Evolutionary conservation across 2,113 vertebrate genomes (phyloP).

Genomic region (Myotis brandtii): DNA sequence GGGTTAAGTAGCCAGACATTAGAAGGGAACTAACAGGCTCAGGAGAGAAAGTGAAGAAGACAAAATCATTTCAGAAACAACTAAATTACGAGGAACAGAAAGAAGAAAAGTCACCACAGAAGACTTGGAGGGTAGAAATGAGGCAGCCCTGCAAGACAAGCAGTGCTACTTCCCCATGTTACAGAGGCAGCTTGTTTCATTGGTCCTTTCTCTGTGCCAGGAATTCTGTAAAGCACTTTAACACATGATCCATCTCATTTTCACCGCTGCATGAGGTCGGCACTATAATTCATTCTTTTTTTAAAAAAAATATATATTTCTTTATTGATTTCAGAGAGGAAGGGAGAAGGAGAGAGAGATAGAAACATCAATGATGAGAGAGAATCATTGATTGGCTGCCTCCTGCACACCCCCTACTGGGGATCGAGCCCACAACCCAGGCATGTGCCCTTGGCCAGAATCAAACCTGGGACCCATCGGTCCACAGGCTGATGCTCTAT

Average conservation of each 20-base stretch:
- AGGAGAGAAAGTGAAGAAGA: background rate
- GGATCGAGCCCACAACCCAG: no score
- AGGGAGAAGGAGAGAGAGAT: no score
- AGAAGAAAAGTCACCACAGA: background rate
- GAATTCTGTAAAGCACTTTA: background rate
- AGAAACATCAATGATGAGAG: no score
- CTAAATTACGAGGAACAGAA: background rate
- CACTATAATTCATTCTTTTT: background rate
- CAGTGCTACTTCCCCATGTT: background rate
- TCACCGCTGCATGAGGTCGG: background rate
- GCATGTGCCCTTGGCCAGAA: no score
- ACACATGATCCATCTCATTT: background rate
- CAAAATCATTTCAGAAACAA: background rate
- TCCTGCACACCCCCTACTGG: no score
- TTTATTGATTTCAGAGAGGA: no score
- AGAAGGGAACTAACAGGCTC: background rate
- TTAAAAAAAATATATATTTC: no score
- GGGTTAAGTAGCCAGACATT: background rate
- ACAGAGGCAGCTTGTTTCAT: background rate
- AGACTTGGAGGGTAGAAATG: background rate
- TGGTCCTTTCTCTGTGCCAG: background rate
- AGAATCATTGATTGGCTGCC: no score
- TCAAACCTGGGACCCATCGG: no score
- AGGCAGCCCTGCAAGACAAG: no score
- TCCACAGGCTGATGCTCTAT: no score